Evolutionary conservation across 2,113 vertebrate genomes (phyloP), one percentile per base, ranked within the genome.

Genomic region (Eidolon helvum): DNA sequence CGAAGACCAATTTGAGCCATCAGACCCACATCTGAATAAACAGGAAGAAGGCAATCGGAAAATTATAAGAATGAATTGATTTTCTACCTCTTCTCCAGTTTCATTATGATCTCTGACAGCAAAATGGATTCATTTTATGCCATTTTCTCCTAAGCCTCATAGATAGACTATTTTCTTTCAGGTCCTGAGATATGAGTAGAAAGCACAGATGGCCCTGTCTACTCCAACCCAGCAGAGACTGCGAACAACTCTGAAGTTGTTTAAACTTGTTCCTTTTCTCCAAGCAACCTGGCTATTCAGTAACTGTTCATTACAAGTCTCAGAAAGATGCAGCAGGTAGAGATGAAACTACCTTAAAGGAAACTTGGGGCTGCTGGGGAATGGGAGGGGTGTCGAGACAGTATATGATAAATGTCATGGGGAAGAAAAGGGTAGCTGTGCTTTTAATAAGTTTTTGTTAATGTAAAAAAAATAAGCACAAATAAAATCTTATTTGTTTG

Each of bases 41-140:
- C 9, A 43, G 98, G 68, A 98, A 98, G 96, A 98, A 96, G 97
- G 94, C 93, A 98, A 97, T 96, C 97, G 96, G 97, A 97, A 97
- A 98, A 97, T 97, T 98, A 97, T 92, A 98, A 97, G 88, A 97
- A 98, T 97, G 97, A 97, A 98, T 95, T 97, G 94, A 98, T 98
- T 98, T 97, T 97, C 71, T 96, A 97, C 96, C 94, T 97, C 90
- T 53, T 74, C 71, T 89, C 43, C 2, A 63, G 55, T 97, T 98
- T 98, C 98, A 98, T 88, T 50, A 97, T 92, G 94, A 97, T 94
- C 94, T 95, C 96, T 95, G 97, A 98, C 94, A 98, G 98, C 94
- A 96, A 85, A 98, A 95, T 45, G 63, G 72, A 93, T 96, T 98
- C 91, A 98, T 98, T 98, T 98, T 98, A 95, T 97, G 78, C 22